Percentiles rank a stretch among this genome's conserved stretches.
These are phyloP conservation scores for Catotricha subobsoleta DNA, from an alignment of 2,888 invertebrate genomes.

Conservation along the genomic window DNA sequence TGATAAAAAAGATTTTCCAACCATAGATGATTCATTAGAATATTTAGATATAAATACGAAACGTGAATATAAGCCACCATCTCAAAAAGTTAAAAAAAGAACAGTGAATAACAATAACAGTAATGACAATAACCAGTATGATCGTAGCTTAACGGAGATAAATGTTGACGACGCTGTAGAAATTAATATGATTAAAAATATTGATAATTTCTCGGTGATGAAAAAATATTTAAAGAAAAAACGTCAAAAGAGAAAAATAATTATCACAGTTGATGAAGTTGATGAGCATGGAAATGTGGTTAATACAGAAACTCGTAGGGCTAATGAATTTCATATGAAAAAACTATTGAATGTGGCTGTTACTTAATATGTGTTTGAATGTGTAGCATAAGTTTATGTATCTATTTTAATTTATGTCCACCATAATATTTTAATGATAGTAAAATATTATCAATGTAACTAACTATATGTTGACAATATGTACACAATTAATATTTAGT, in stretches of 20 bases:
- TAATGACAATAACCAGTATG: background rate
- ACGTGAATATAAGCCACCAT: too few relatives aligned
- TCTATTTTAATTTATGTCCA: too few relatives aligned
- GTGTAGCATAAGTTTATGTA: too few relatives aligned
- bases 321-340: conserved; percentile 29
- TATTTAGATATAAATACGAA: too few relatives aligned
- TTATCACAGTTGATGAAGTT: conserved; percentile 45
- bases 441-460: too few relatives aligned
- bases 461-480: too few relatives aligned
- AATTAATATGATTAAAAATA: background rate
- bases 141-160: background rate
- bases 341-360: too few relatives aligned
- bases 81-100: background rate
- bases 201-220: conserved; percentile 10
- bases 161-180: background rate
- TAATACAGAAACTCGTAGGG: conserved; percentile 36
- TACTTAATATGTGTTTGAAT: too few relatives aligned
- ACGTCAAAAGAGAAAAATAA: conserved; percentile 22
- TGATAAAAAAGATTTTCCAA: too few relatives aligned
- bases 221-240: conserved; percentile 20
- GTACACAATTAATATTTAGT: too few relatives aligned
- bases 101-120: background rate
- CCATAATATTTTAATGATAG: too few relatives aligned
- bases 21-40: too few relatives aligned
- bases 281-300: conserved; percentile 48